A percentile compares a stretch with the other conserved stretches of the same genome.
These are phyloP conservation scores for Sinodicranocentrus sp. DNA, from an alignment of 2,888 invertebrate genomes.

Conservation along the genomic window DNA sequence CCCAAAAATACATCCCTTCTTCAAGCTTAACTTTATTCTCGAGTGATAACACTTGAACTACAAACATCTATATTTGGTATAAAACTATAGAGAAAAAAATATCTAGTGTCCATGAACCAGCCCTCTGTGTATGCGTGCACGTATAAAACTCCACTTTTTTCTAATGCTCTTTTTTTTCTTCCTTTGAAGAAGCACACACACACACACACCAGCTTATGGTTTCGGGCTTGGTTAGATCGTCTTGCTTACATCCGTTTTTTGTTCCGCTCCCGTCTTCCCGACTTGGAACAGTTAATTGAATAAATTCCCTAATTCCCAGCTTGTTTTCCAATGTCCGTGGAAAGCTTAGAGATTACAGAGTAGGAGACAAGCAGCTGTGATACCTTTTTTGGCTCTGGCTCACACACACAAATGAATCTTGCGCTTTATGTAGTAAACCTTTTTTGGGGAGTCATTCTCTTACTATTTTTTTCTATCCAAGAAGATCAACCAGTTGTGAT, in stretches of 20 bases:
- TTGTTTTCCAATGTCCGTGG: constrained; percentile 76
- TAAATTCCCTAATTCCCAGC: constrained; percentile 77
- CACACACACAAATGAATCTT: neutral
- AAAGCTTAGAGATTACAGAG: constrained; percentile 76
- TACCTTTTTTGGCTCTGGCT: constrained; percentile 62
- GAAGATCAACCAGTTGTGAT: too few species aligned
- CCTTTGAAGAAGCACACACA: constrained; percentile 3
- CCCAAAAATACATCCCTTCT: too few species aligned
- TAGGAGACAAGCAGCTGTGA: constrained; percentile 75
- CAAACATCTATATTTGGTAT: neutral
- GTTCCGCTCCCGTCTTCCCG: constrained; percentile 38
- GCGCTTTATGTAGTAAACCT: too few species aligned
- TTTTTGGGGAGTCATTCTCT: too few species aligned
- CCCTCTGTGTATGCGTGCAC: too few species aligned
- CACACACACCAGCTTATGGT: neutral
- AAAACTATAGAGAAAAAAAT: neutral
- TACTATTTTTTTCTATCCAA: too few species aligned
- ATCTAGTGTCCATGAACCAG: neutral
- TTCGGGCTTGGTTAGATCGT: neutral
- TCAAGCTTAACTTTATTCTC: too few species aligned
- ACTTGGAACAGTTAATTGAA: constrained; percentile 76
- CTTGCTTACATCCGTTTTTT: constrained; percentile 34
- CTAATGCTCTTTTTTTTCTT: neutral
- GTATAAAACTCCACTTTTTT: neutral
- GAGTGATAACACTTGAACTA: neutral